phyloP scores from a whole-genome alignment of 2,888 invertebrate species.

The Dendrolimus pini region DNA sequence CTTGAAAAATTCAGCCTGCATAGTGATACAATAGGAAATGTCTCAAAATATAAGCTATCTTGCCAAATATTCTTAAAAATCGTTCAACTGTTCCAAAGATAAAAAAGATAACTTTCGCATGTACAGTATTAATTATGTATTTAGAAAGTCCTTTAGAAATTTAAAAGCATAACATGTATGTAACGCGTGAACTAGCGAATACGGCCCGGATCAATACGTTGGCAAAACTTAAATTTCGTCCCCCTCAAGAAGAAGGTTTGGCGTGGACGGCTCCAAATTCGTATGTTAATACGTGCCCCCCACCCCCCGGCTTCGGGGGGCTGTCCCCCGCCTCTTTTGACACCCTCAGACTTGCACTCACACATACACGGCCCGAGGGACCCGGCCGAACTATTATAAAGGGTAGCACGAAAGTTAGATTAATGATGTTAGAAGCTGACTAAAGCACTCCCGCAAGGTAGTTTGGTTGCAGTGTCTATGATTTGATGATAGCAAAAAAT shows the following conservation, averaged over 20 bases:
- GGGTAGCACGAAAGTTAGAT: conserved; percentile 77
- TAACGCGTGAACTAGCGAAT: conserved; percentile 39
- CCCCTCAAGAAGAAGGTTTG: conserved; percentile 65
- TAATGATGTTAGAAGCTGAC: conserved; percentile 77
- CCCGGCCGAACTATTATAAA: conserved; percentile 75
- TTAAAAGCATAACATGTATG: not conserved
- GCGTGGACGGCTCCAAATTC: conserved; percentile 64
- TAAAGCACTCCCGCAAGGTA: conserved; percentile 38
- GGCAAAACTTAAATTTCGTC: conserved; percentile 72
- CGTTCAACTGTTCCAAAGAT: too few species aligned
- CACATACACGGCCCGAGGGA: conserved; percentile 46
- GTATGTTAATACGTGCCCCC: conserved; percentile 66
- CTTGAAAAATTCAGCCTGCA: too few species aligned
- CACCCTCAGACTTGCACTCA: conserved; percentile 30
- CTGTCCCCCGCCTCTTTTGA: conserved; percentile 23
- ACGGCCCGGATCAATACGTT: conserved; percentile 64
- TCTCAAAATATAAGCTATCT: too few species aligned
- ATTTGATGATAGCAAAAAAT: too few species aligned
- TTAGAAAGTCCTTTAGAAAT: too few species aligned
- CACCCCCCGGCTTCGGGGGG: conserved; percentile 22
- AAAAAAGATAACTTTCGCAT: too few species aligned
- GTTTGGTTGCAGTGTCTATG: conserved; percentile 11
- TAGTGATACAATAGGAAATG: too few species aligned
- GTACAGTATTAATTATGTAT: too few species aligned
- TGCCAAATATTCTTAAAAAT: too few species aligned